Percentiles rank a stretch among this genome's conserved stretches.
Evolutionary conservation across 2,888 invertebrate genomes (phyloP).

Genomic region (Xestia sexstrigata): DNA sequence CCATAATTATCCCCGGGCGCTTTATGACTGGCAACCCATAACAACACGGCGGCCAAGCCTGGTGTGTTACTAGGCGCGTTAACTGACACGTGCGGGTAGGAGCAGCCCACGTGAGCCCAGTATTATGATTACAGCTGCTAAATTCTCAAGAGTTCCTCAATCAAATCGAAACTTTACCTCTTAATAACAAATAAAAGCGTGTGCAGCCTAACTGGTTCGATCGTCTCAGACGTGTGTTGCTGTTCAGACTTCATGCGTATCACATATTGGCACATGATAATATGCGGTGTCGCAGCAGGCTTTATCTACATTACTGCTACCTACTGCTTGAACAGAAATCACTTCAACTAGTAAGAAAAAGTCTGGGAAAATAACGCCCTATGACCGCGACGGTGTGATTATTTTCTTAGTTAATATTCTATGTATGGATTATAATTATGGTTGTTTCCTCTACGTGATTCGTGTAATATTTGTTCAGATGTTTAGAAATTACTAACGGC

Average conservation of each 20-base stretch:
- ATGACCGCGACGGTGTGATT: neutral
- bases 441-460: neutral
- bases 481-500: conserved; percentile 6
- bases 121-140: neutral
- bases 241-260: neutral
- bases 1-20: neutral
- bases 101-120: neutral
- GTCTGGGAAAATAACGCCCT: neutral
- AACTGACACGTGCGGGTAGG: neutral
- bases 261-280: neutral
- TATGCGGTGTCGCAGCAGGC: neutral
- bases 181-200: neutral
- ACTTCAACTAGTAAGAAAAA: neutral
- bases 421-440: neutral
- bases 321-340: neutral
- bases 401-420: neutral
- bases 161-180: neutral
- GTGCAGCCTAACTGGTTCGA: neutral
- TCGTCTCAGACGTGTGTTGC: neutral
- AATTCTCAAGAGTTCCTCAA: neutral
- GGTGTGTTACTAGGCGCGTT: neutral
- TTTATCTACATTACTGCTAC: neutral
- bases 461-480: conserved; percentile 4
- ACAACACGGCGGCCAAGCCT: neutral
- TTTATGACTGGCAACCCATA: neutral